Base-by-base conservation (phyloP, 1,140 invertebrate genomes). In the Hylaeus volcanicus region DNA sequence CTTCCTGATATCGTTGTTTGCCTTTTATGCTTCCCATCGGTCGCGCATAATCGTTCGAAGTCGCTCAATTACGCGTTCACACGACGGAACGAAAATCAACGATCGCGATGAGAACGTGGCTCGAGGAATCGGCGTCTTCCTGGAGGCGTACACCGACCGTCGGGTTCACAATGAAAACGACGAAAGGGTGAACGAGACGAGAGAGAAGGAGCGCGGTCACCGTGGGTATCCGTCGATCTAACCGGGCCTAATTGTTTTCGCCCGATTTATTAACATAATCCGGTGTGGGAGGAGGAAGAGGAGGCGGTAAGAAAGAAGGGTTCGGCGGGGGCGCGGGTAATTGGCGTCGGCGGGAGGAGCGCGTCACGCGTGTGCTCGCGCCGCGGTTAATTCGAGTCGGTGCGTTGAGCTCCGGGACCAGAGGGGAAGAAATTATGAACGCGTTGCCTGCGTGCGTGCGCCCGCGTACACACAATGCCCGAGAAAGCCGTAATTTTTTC, bases 401-500 rank as follows among this genome's bases (percentile, higher is more conserved):
- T 51, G 51, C 9, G 51, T 75, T 64, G 51, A 69, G 77, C 65
- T 73, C 69, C 56, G 78, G 53, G 45, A 51, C 26, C 56, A 26
- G 61, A 55, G 53, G 58, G 9, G 66, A 53, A 60, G 74, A 82
- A 82, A 79, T 85, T 82, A 85, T 75, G 74, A 86, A 60, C 71
- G 79, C 65, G 79, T 71, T 85, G 2, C 5, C 15, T 14, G 51
- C 37, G 61, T 14, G 51, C 37, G 61, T 55, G 45, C 41, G 26
- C 37, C 58, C 60, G 45, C n/a, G 39, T n/a, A 69, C 70, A 77
- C 76, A 63, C 68, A 86, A 86, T 72, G 73, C 73, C 82, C 84
- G 81, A 81, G 83, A 89, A 86, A 88, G 87, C 86, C 88, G 85
- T 89, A 89, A 91, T 89, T 89, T 89, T 87, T 89, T 90, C 89